Evolutionary conservation across 1,140 invertebrate genomes (phyloP), one percentile per base, ranked within the genome.

Genomic region (Drosophila insularis): DNA sequence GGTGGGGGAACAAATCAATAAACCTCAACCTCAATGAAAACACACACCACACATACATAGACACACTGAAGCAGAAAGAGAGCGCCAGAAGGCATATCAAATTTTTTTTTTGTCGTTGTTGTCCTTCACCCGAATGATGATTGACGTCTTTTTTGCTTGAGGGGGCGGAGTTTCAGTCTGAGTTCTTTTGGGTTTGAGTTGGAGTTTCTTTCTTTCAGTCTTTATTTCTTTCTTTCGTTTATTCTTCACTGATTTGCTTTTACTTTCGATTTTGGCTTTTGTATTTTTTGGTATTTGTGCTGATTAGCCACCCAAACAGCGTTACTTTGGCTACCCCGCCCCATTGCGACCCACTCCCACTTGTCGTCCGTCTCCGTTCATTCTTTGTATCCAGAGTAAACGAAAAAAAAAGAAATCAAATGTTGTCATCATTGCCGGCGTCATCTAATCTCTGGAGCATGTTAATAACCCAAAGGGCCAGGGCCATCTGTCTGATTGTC

Each of bases 251-350:
- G 81, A 84, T 80, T 81, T 79, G 82, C 74, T 86, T 87, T 86
- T 87, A 82, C 82, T 89, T 87, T 89, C 82, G 82, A 82, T 87
- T 87, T 58, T 82, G 75, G 80, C 84, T 87, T 87, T 87, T 89
- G 82, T 86, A 81, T 84, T 89, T 78, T 78, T 80, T 68, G 78
- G 71, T 74, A 87, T 87, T 87, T 87, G 79, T 77, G 84, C 80
- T 87, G 82, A 89, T 87, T 87, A 87, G 82, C 84, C 63, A 31
- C 31, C 55, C 31, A 32, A 17, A 17, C 27, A 14, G 17, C 43
- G 43, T 50, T 50, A 50, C 17, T 50, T 50, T 50, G 43, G 43
- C 43, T 50, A 50, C 31, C 54, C 31, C 31, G 8, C 23, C 55
- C n/a, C 7, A 27, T 27, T 17, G 37, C 39, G 55, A 56, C 13